Evolutionary conservation across 2,888 invertebrate genomes (phyloP), one percentile per base, ranked within the genome.

Genomic region (Salpingus planirostris): DNA sequence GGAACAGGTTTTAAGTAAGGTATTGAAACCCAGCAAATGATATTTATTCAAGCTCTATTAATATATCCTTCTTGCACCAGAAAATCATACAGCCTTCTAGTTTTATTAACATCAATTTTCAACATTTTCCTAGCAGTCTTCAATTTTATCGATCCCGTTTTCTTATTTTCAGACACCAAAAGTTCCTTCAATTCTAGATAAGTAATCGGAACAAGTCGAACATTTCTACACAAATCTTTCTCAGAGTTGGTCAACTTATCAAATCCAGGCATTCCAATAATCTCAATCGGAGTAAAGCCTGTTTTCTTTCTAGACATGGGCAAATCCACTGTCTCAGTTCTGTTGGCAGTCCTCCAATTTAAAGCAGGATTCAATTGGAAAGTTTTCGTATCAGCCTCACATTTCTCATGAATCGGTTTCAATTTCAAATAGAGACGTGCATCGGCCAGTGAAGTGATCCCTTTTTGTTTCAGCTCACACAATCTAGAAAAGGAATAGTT

Each of bases 81-180:
- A 61, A 82, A 78, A 67, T 86, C 83, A 67, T 82, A 86, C 51
- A 92, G 76, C 62, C 87, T 87, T 41, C 91, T 74, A 0, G 92
- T 93, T 62, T 86, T 86, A 62, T 91, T 91, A 2, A 93, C 93
- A 68, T 93, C 92, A 47, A 93, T 93, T 65, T 91, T 92, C 21
- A 92, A 74, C 24, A 91, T 70, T 24, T 73, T 73, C 29, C 93
- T 69, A 0, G 92, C 92, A 56, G 88, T 87, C 2, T 87, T 76
- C 39, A 93, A 66, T 39, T 80, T 73, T 3, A 93, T 64, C 36
- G 73, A 77, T 0, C 85, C 83, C 37, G 73, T 66, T 59, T 84
- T 89, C 38, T 78, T 71, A 60, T 83, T 85, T 58, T 92, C 91
- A 0, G 71, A 59, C 18, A 85, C 73, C 3, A 93, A 64, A 27